A percentile compares a stretch with the other conserved stretches of the same genome.
Conservation (phyloP, 2,888 invertebrate genomes). For the Conus canariensis region DNA sequence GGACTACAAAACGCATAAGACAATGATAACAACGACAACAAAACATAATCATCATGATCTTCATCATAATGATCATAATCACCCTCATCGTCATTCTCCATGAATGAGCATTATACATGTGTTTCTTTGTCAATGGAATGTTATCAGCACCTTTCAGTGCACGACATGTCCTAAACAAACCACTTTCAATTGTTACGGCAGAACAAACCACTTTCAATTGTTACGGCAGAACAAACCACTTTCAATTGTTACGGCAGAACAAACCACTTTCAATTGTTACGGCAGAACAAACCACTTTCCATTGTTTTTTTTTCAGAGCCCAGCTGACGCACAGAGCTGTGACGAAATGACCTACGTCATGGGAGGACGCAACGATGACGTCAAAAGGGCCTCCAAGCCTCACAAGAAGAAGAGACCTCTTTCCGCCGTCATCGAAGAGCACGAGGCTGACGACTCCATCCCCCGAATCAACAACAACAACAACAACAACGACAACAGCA, state of each 20-base stretch:
- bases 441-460: constrained; percentile 39
- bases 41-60: too few species aligned
- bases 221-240: too few species aligned
- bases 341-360: constrained; percentile 21
- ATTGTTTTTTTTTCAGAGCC: not conserved
- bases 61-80: too few species aligned
- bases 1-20: too few species aligned
- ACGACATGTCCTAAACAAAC: too few species aligned
- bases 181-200: not conserved
- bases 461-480: not conserved
- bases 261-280: not conserved
- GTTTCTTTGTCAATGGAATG: too few species aligned
- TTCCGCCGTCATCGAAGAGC: constrained; percentile 47
- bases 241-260: too few species aligned
- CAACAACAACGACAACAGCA: not conserved
- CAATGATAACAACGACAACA: too few species aligned
- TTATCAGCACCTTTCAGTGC: too few species aligned
- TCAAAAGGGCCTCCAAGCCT: constrained; percentile 40
- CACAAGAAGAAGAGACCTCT: constrained; percentile 44
- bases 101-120: too few species aligned
- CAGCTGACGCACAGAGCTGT: not conserved
- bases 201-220: not conserved
- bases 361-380: constrained; percentile 45
- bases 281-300: not conserved
- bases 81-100: too few species aligned